Base-by-base conservation (phyloP, 2,113 vertebrate species). In the Cacatua alba region DNA sequence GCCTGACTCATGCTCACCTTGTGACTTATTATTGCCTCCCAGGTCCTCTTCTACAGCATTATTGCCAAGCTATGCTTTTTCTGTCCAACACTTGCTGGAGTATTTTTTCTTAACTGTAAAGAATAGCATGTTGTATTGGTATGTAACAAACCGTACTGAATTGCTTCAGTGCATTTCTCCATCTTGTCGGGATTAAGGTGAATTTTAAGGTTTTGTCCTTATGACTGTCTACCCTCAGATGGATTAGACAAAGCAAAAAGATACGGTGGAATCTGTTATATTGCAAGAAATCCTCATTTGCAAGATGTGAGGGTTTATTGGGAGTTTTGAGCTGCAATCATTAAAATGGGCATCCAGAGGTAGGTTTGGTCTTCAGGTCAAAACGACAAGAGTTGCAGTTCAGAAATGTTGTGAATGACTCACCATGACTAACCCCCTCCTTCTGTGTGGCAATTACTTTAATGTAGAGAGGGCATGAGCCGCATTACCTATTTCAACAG, bases 331-430 rank as follows among this genome's bases (percentile, higher is more conserved):
- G 57, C 25, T 13, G 33, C 10, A 43, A 1, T 48, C 23, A 13
- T 55, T 74, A 49, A 29, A 53, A 68, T 9, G 24, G 13, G 4
- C 25, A 55, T 5, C 60, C 33, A 48, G 37, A 23, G 13, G 15
- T 44, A 44, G 51, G 24, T 82, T 85, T 82, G 17, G 41, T 31
- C 62, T 70, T 59, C 7, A 16, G n/a, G 43, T 70, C 41, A 59
- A 85, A 75, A 62, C 0, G 0, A 8, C 39, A 46, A 11, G 12
- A 49, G 46, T 12, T 48, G 13, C 53, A 80, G 57, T 35, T 79
- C 55, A 79, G 71, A 74, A 78, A 64, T 51, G 25, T 26, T 82
- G 69, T 23, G 55, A 71, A 44, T 49, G 67, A 26, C 46, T 44
- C 82, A 79, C 29, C 37, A n/a, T 14, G 18, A 41, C 35, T 17